Evolutionary conservation across 2,113 vertebrate species (phyloP).

Genomic region (Chitala chitala): DNA sequence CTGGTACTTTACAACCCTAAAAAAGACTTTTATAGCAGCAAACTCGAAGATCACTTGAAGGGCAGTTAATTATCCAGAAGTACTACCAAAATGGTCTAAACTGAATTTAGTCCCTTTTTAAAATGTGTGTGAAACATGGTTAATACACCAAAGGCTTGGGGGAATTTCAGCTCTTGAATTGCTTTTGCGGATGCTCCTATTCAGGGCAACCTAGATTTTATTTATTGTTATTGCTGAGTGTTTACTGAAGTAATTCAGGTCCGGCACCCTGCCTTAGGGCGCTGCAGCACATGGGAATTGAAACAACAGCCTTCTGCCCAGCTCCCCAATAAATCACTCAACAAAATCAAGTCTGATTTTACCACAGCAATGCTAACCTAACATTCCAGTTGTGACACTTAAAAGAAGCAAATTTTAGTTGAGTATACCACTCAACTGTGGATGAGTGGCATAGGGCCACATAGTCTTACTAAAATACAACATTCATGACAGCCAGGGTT

Average conservation of each 20-base stretch:
- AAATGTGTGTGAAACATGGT: neutral
- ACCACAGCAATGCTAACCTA: no score
- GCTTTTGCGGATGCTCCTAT: neutral
- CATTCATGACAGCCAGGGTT: conserved; percentile 40
- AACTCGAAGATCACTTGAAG: neutral
- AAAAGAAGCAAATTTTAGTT: neutral
- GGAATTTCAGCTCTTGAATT: neutral
- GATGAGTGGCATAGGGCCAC: conserved; percentile 13
- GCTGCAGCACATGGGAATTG: neutral
- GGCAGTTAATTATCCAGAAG: neutral
- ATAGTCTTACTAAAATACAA: conserved; percentile 38
- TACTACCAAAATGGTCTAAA: neutral
- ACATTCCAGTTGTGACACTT: conserved; percentile 1
- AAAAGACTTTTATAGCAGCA: neutral
- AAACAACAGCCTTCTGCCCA: neutral
- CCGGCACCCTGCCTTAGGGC: neutral
- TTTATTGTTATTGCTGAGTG: neutral
- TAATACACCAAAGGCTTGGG: neutral
- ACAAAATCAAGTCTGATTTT: no score
- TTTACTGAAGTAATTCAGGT: conserved; percentile 2
- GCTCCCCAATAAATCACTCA: no score
- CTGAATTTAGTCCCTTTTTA: neutral
- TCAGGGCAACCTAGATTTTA: conserved; percentile 18
- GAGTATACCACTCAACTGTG: conserved; percentile 12
- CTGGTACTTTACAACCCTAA: neutral